phyloP scores from a whole-genome alignment of 92 coral and sea anemone species.

The Porites lobata region DNA sequence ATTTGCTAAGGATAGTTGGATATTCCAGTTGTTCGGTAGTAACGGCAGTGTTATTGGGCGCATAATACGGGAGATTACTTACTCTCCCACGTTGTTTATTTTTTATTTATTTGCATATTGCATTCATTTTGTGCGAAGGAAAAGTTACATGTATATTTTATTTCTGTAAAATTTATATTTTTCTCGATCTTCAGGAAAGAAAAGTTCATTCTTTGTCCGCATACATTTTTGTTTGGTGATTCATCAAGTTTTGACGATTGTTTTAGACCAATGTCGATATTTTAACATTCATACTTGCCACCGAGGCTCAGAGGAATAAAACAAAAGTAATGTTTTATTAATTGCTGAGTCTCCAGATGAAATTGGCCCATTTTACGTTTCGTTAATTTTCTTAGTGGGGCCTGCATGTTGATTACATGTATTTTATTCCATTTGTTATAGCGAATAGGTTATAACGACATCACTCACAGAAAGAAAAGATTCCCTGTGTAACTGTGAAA shows the following conservation, averaged over 20 bases:
- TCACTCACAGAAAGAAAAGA: not conserved
- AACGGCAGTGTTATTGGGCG: too few species aligned
- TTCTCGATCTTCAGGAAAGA: not conserved
- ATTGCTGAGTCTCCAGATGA: too few species aligned
- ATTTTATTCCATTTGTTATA: not conserved
- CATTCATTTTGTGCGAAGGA: too few species aligned
- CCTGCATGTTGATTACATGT: not conserved
- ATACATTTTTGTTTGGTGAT: not conserved
- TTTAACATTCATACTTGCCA: too few species aligned
- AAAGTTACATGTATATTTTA: not conserved
- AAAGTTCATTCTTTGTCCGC: not conserved
- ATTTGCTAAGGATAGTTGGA: too few species aligned
- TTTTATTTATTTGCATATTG: too few species aligned
- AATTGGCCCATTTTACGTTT: not conserved
- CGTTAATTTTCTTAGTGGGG: not conserved
- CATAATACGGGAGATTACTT: too few species aligned
- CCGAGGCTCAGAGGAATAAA: too few species aligned
- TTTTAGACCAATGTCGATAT: not conserved
- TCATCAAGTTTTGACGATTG: not conserved
- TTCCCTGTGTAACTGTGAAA: too few species aligned
- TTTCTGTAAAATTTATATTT: not conserved
- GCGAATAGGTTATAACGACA: not conserved
- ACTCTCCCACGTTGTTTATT: too few species aligned
- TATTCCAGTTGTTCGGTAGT: too few species aligned
- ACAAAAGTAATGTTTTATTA: too few species aligned